Conservation (phyloP, 2,113 vertebrate genomes). For the Hippotragus niger region DNA sequence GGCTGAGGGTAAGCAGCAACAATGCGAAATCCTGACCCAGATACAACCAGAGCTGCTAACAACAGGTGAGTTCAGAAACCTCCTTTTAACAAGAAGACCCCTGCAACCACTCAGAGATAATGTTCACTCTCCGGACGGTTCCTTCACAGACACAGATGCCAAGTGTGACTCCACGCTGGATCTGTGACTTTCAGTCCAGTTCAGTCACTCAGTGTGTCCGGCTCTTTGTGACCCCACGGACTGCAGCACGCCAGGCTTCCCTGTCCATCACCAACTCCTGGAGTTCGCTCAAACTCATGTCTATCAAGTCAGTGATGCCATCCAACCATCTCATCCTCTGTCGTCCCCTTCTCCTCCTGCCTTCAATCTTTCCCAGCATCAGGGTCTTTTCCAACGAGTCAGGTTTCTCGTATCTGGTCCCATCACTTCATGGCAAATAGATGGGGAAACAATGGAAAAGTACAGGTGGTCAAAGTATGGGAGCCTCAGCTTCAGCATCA, state of each 20-base stretch:
- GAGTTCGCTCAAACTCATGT: background rate
- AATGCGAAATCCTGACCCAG: background rate
- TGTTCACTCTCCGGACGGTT: background rate
- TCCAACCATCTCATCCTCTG: background rate
- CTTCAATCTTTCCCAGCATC: background rate
- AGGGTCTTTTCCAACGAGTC: background rate
- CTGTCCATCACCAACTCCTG: background rate
- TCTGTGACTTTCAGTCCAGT: background rate
- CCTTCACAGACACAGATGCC: background rate
- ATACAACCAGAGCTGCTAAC: background rate
- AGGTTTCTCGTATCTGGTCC: background rate
- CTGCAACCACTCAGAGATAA: background rate
- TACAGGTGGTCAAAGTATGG: background rate
- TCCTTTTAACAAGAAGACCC: background rate
- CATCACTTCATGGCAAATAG: background rate
- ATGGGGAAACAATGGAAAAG: background rate
- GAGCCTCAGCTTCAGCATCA: background rate
- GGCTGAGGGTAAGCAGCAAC: background rate
- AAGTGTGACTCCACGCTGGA: background rate
- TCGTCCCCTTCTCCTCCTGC: background rate
- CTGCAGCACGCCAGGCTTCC: background rate
- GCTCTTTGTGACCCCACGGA: accelerated
- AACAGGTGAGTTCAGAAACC: background rate
- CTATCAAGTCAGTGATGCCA: background rate
- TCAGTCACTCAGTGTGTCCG: background rate